Conservation (phyloP, 2,888 invertebrate species). For the Eucera pruinosa region DNA sequence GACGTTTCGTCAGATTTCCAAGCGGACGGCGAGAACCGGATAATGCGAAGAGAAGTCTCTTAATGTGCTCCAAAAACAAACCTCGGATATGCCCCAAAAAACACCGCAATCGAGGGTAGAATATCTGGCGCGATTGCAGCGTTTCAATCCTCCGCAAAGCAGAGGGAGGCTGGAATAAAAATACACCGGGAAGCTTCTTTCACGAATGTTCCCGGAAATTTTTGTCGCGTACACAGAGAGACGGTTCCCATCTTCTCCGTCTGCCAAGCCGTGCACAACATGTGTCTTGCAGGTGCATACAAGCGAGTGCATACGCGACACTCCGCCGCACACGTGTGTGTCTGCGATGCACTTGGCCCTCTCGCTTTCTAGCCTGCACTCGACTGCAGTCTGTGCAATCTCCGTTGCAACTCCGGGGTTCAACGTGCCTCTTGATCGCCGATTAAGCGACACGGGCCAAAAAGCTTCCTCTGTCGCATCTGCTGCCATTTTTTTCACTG, state of each 20-base stretch:
- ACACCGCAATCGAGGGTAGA: no score
- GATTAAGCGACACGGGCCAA: constrained; percentile 22
- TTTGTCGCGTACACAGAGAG: constrained; percentile 6
- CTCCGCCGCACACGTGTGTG: constrained; percentile 30
- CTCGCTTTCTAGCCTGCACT: not conserved
- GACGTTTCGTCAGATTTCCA: no score
- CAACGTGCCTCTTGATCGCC: constrained; percentile 43
- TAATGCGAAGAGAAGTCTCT: no score
- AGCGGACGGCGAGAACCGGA: no score
- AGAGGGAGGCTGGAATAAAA: constrained; percentile 11
- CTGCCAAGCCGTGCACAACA: constrained; percentile 43
- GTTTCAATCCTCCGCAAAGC: not conserved
- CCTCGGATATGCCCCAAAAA: no score
- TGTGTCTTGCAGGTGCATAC: constrained; percentile 62
- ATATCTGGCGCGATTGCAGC: constrained; percentile 2
- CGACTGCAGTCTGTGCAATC: constrained; percentile 42
- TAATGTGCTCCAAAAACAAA: no score
- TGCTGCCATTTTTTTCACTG: not conserved
- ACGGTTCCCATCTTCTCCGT: constrained; percentile 33
- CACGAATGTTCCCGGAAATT: constrained; percentile 32
- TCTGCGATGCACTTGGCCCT: constrained; percentile 18
- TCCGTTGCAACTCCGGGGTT: constrained; percentile 52
- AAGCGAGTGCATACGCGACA: constrained; percentile 12
- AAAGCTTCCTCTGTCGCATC: not conserved
- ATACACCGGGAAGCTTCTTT: constrained; percentile 31